Base-by-base conservation (phyloP, 2,888 invertebrate species). In the Autographa pulchrina region DNA sequence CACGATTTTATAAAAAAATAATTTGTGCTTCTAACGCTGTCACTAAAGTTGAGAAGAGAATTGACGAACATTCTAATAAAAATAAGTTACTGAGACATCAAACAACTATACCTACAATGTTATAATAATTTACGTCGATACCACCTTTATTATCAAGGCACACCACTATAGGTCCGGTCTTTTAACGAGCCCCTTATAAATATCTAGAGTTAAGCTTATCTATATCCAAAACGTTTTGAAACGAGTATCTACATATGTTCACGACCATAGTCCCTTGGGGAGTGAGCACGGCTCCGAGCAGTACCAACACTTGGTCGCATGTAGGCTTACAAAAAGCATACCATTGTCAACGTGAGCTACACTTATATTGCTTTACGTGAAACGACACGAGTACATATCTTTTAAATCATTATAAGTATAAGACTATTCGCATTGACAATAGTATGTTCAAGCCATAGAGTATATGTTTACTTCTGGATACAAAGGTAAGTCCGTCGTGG, bases 261-360 rank as follows among this genome's bases (percentile, higher is more conserved):
- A 80, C 71, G 77, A 80, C 77, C 76, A 41, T 62, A 64, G n/a
- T 80, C 80, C 80, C 80, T 80, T 80, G 7, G 77, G 76, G 80
- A 78, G 80, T 78, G 77, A 80, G 78, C 78, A 80, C 78, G 66
- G 80, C 80, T 78, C 52, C 58, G 38, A 74, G 82, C 74, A 54
- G 67, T 70, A 78, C 78, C 74, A 76, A 60, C 70, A 75, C 73
- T 78, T 76, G 65, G 48, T 63, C 52, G 65, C 38, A 64, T 63
- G 58, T 3, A n/a, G 52, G 2, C 31, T 63, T 35, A 38, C 11
- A 38, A 38, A 11, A n/a, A 56, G 35, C 32, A 58, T 32, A 14
- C 58, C 3, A 59, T 32, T 32, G 32, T 32, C 31, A 32, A 59
- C 16, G 8, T 32, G 2, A 31, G 31, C 8, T 31, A 58, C 13